A percentile compares a stretch with the other conserved stretches of the same genome.
Conservation (phyloP, 2,888 invertebrate genomes). For the Anodontia alba region DNA sequence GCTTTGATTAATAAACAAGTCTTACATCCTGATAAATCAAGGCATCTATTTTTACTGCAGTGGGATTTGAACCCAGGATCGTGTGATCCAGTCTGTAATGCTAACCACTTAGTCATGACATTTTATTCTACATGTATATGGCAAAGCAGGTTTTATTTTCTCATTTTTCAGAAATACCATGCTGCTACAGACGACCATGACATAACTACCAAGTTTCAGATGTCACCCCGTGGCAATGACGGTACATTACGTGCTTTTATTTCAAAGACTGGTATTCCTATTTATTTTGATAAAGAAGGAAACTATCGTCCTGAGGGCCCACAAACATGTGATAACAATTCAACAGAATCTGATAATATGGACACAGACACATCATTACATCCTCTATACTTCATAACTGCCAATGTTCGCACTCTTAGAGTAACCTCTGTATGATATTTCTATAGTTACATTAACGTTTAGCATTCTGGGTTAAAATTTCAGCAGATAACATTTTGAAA, state of each 20-base stretch:
- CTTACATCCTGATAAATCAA: too few relatives aligned
- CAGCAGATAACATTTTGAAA: too few relatives aligned
- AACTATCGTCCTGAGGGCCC: constrained; percentile 62
- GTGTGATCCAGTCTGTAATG: too few relatives aligned
- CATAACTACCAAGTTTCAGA: constrained; percentile 62
- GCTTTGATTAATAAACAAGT: too few relatives aligned
- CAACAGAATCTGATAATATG: background rate
- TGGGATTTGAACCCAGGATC: too few relatives aligned
- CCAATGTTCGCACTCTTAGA: constrained; percentile 49
- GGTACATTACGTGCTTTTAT: constrained; percentile 48
- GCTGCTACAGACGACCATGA: constrained; percentile 48
- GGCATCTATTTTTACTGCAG: too few relatives aligned
- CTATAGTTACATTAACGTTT: too few relatives aligned
- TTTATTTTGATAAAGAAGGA: constrained; percentile 59
- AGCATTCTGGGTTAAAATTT: too few relatives aligned
- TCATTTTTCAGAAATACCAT: constrained; percentile 47
- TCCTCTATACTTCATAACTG: constrained; percentile 54
- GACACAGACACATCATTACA: constrained; percentile 36
- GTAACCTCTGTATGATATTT: constrained; percentile 55
- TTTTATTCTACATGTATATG: too few relatives aligned
- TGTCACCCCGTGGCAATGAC: constrained; percentile 48
- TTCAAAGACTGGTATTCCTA: constrained; percentile 56
- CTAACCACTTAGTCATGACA: too few relatives aligned
- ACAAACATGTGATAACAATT: background rate
- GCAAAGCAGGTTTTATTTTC: too few relatives aligned